Base-by-base conservation (phyloP, 1,140 invertebrate species). In the Caerostris darwini region DNA sequence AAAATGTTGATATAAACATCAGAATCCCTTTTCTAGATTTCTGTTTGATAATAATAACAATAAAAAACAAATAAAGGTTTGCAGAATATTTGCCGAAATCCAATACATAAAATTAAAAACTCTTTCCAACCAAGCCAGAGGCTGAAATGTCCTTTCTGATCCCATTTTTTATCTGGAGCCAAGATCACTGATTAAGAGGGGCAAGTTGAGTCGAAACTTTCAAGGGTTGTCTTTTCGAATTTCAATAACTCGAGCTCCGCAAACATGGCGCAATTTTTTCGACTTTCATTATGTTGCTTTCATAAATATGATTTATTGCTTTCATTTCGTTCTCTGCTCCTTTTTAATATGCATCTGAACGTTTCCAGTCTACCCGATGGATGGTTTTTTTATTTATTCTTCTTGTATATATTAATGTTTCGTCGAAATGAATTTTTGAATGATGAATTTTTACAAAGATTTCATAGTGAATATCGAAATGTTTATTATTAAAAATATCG, bases 301-400 rank as follows among this genome's bases (percentile, higher is more conserved):
- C 53, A 17, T 50, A 71, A 89, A 61, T 67, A 53, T 71, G 87
- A 71, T 89, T 71, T 89, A 71, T 89, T n/a, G 53, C 87, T n/a
- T 89, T 69, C 34, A 69, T 89, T 89, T n/a, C 54, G 7, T 56
- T 86, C 69, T 12, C 53, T 34, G 10, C 71, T 77, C 34, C 50
- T 1, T 14, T 53, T 77, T 77, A 77, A 77, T 14, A 77, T 77
- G 12, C 71, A 10, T 77, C 34, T 53, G 12, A 34, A 53, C 50
- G 0, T 77, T 77, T 77, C 8, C 34, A 53, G 34, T 50, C 50
- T 12, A 17, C 5, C 17, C 14, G n/a, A 67, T 67, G 61, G 2
- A 67, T 4, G 17, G 14, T 34, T 34, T 34, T 34, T 34, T 34
- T 34, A 34, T 34, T 34, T 34, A 34, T 34, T 34, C 34, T 34